A percentile compares a stretch with the other conserved stretches of the same genome.
phyloP scores from a whole-genome alignment of 2,797 vertebrate genomes.

The Phrynocephalus vlangalii region DNA sequence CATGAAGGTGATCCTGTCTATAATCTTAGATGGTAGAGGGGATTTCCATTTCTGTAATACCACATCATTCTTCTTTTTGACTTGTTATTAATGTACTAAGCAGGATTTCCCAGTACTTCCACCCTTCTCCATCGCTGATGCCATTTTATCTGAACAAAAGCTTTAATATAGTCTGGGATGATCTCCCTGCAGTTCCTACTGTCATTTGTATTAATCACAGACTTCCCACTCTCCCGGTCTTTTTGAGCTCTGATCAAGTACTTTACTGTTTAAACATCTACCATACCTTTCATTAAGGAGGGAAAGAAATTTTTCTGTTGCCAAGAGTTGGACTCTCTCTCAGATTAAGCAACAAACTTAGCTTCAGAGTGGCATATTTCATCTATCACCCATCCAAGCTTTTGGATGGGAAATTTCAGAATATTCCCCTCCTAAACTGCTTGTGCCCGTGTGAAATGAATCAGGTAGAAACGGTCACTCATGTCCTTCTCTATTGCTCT shows the following conservation, averaged over 20 bases:
- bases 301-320: not conserved
- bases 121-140: not conserved
- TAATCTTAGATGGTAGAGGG: not conserved
- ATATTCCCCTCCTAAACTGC: no score
- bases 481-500: no score
- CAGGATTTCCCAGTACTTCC: fast-evolving
- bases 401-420: no score
- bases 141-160: not conserved
- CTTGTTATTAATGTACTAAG: not conserved
- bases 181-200: not conserved
- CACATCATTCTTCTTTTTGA: not conserved
- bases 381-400: not conserved
- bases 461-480: no score
- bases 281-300: not conserved
- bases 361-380: not conserved
- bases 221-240: not conserved
- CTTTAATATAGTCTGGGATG: conserved; percentile 30
- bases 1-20: not conserved
- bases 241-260: conserved; percentile 23
- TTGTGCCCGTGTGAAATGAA: no score
- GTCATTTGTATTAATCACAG: not conserved
- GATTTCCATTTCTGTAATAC: conserved; percentile 26
- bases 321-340: not conserved
- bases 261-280: conserved; percentile 16
- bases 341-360: not conserved